Conservation (phyloP, 2,113 vertebrate species). For the Calypte anna region DNA sequence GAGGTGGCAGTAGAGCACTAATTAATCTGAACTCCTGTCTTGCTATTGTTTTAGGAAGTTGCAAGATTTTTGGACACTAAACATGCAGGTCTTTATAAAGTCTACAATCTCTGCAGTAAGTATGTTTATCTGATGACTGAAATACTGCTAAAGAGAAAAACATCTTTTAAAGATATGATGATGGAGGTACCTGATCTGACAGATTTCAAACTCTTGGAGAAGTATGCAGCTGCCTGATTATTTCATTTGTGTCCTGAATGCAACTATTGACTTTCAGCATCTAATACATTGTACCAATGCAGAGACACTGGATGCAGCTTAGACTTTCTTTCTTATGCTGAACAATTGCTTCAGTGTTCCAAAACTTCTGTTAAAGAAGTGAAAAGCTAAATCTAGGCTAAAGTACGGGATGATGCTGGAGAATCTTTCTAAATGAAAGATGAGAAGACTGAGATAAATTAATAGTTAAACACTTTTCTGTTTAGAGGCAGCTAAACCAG, state of each 20-base stretch:
- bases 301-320: neutral
- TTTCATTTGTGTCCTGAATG: neutral
- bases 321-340: neutral
- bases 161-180: neutral
- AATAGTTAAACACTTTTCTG: neutral
- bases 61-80: slow-evolving; percentile 91
- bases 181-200: neutral
- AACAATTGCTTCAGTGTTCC: neutral
- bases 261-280: neutral
- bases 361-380: neutral
- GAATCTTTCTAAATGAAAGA: neutral
- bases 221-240: neutral
- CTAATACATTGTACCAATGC: neutral
- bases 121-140: slow-evolving; percentile 40
- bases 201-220: neutral
- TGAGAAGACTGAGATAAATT: neutral
- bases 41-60: slow-evolving; percentile 84
- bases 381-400: neutral
- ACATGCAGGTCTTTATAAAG: slow-evolving; percentile 89
- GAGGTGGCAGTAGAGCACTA: neutral
- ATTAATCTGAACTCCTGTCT: neutral
- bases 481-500: neutral
- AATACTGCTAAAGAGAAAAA: neutral
- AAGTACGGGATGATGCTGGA: neutral
- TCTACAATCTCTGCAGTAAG: slow-evolving; percentile 98